Conservation (phyloP, 2,797 vertebrate species). For the Hyperoplus lanceolatus region DNA sequence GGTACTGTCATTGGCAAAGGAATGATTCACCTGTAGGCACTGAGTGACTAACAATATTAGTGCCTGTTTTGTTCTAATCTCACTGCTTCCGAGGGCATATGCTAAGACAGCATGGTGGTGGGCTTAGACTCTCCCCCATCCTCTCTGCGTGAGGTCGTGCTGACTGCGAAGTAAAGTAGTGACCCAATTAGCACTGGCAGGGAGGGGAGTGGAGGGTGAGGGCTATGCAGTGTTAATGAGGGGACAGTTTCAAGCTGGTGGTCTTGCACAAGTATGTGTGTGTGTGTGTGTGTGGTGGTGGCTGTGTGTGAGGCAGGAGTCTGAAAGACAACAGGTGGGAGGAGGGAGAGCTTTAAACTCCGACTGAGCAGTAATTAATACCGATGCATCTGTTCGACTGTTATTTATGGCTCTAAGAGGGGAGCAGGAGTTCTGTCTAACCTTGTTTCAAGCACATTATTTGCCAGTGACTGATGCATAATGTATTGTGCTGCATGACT, state of each 20-base stretch:
- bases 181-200: slow-evolving; percentile 80
- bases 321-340: slow-evolving; percentile 80
- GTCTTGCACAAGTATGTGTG: slow-evolving; percentile 51
- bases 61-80: slow-evolving; percentile 73
- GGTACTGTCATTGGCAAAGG: slow-evolving; percentile 33
- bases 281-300: slow-evolving; percentile 31
- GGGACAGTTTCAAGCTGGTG: slow-evolving; percentile 74
- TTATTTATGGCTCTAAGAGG: slow-evolving; percentile 16
- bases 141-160: slow-evolving; percentile 60
- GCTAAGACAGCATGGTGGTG: slow-evolving; percentile 72
- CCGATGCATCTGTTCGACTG: slow-evolving; percentile 65
- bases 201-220: slow-evolving; percentile 18
- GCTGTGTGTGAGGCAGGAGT: slow-evolving; percentile 49
- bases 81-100: slow-evolving; percentile 67
- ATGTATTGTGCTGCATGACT: slow-evolving; percentile 52
- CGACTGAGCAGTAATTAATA: slow-evolving; percentile 77
- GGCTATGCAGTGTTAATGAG: slow-evolving; percentile 63
- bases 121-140: slow-evolving; percentile 59
- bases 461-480: slow-evolving; percentile 43
- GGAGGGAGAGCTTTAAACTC: slow-evolving; percentile 62
- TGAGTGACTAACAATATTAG: slow-evolving; percentile 70
- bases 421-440: slow-evolving; percentile 47
- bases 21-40: slow-evolving; percentile 74
- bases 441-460: slow-evolving; percentile 65
- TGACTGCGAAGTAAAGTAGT: slow-evolving; percentile 78